Percentiles rank a stretch among this genome's conserved stretches.
Evolutionary conservation across 2,888 invertebrate genomes (phyloP).

Genomic region (Zelleria hepariella): DNA sequence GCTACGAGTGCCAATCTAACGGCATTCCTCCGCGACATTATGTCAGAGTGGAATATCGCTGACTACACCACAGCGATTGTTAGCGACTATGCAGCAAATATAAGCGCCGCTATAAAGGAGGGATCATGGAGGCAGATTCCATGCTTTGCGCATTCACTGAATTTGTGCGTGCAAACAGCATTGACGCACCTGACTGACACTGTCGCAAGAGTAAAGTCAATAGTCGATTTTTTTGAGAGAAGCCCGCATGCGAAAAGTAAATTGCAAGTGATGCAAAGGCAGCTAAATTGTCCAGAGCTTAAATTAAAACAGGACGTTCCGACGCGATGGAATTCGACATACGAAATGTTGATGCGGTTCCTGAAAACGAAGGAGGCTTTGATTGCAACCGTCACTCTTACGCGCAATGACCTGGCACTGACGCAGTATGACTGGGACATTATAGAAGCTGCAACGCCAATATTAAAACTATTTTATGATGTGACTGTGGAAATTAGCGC

Average conservation of each 20-base stretch:
- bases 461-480: background rate
- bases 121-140: background rate
- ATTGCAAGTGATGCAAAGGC: slow-evolving; percentile 15
- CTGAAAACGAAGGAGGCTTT: slow-evolving; percentile 16
- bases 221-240: background rate
- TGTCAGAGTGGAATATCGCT: background rate
- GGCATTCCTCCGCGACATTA: background rate
- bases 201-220: background rate
- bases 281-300: slow-evolving; percentile 11
- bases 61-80: background rate
- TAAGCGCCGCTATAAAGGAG: background rate
- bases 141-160: background rate
- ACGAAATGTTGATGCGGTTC: slow-evolving; percentile 16
- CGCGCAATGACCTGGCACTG: background rate
- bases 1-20: background rate
- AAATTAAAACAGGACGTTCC: slow-evolving; percentile 21
- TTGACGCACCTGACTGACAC: background rate
- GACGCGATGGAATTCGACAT: slow-evolving; percentile 20
- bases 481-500: background rate
- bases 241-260: background rate
- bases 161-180: background rate
- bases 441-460: background rate
- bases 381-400: slow-evolving; percentile 16
- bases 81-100: slow-evolving; percentile 2
- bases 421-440: background rate